Conservation (phyloP, 2,797 vertebrate genomes). For the Enteromius viviparus region DNA sequence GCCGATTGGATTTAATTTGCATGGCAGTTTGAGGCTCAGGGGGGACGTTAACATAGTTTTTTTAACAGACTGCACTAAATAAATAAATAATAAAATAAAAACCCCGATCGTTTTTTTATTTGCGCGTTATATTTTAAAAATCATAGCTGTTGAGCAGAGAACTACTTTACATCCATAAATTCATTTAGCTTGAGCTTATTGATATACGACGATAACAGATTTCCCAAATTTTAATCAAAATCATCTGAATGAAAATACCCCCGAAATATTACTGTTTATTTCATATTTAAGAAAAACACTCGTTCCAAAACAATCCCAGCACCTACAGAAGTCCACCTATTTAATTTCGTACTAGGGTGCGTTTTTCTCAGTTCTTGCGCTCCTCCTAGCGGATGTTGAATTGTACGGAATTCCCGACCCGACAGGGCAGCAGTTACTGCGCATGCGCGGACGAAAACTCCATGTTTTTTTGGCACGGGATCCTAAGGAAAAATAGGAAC, state of each 20-base stretch:
- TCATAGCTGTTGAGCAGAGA: background rate
- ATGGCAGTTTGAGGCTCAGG: background rate
- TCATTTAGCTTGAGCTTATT: background rate
- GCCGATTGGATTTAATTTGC: background rate
- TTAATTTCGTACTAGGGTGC: background rate
- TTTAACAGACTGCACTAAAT: background rate
- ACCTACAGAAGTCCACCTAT: background rate
- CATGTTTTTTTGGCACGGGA: slow-evolving; percentile 87
- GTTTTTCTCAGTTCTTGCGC: slow-evolving; percentile 36
- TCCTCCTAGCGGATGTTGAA: slow-evolving; percentile 64
- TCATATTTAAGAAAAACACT: background rate
- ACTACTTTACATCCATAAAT: background rate
- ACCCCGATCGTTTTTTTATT: background rate
- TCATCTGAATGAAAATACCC: background rate
- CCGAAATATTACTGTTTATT: background rate
- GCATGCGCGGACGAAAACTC: slow-evolving; percentile 88
- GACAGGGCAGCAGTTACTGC: slow-evolving; percentile 67
- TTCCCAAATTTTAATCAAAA: background rate
- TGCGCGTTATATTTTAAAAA: background rate
- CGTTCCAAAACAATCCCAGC: background rate
- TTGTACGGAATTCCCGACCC: slow-evolving; percentile 81
- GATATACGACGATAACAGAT: background rate
- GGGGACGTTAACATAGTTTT: background rate
- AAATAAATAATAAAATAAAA: background rate
- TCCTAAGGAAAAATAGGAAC: slow-evolving; percentile 80